Evolutionary conservation across 2,113 vertebrate species (phyloP).

Genomic region (Hippoglossus stenolepis): DNA sequence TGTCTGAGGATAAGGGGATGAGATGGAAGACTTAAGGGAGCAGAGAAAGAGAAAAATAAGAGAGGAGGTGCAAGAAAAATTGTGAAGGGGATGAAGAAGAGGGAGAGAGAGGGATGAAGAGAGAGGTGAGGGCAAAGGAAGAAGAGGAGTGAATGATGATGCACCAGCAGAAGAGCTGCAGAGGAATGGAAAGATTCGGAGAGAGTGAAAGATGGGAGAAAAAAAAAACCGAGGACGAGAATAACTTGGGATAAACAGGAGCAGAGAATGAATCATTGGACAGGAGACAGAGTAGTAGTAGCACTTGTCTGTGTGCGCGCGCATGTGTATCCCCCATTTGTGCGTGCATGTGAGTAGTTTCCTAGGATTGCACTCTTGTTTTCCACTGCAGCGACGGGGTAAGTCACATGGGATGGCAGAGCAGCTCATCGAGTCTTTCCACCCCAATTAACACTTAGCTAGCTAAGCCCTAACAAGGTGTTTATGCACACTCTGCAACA

Average conservation of each 20-base stretch:
- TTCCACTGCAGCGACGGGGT: constrained; percentile 29
- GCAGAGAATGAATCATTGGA: constrained; percentile 1
- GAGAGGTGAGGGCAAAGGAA: not conserved
- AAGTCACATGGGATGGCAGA: constrained; percentile 56
- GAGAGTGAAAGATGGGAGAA: not conserved
- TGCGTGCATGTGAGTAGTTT: constrained; percentile 18
- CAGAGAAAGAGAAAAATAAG: not conserved
- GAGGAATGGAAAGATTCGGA: not conserved
- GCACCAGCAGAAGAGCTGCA: not conserved
- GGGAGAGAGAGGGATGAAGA: not conserved
- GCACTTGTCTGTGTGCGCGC: not conserved
- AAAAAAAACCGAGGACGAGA: not conserved
- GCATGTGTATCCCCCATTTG: not conserved
- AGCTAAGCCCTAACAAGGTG: constrained; percentile 77
- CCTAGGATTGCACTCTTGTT: constrained; percentile 35
- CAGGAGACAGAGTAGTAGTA: not conserved
- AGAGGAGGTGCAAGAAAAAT: too few relatives aligned
- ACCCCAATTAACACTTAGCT: constrained; percentile 77
- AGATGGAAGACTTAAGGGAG: not conserved
- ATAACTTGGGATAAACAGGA: not conserved
- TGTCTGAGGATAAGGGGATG: not conserved
- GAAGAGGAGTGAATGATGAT: constrained; percentile 9
- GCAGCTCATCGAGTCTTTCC: constrained; percentile 67
- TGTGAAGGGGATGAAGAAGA: not conserved
- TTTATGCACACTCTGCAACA: constrained; percentile 74